phyloP scores from a whole-genome alignment of 2,888 invertebrate species.

The Caenorhabditis japonica region DNA sequence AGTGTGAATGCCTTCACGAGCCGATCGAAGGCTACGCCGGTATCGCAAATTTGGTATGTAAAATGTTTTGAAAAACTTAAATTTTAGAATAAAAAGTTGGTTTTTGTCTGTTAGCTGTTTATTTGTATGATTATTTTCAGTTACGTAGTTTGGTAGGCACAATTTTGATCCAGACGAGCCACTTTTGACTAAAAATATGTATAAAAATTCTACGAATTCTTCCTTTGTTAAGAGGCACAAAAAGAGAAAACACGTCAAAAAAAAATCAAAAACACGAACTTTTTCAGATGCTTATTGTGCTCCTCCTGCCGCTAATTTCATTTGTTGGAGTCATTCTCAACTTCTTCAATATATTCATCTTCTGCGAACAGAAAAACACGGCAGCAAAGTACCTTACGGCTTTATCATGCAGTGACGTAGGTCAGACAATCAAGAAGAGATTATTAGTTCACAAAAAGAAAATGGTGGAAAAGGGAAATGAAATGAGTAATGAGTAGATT shows the following conservation, averaged over 20 bases:
- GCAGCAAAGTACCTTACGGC: conserved; percentile 69
- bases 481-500: conserved; percentile 33
- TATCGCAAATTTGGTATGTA: conserved; percentile 53
- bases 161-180: too few relatives aligned
- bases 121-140: too few relatives aligned
- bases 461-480: neutral
- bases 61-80: too few relatives aligned
- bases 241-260: conserved; percentile 14
- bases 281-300: conserved; percentile 61
- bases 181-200: too few relatives aligned
- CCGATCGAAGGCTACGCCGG: conserved; percentile 55
- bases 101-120: too few relatives aligned
- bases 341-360: conserved; percentile 68
- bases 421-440: conserved; percentile 37
- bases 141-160: too few relatives aligned
- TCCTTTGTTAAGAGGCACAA: too few relatives aligned
- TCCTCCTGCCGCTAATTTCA: conserved; percentile 64
- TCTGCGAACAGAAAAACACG: conserved; percentile 60
- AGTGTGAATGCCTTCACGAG: conserved; percentile 62
- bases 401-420: conserved; percentile 70
- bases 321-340: conserved; percentile 67
- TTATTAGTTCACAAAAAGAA: too few relatives aligned
- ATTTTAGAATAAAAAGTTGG: too few relatives aligned
- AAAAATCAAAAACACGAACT: neutral
- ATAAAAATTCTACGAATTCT: too few relatives aligned